These are phyloP conservation scores for Solenopsis fugax DNA, from an alignment of 1,140 invertebrate genomes.

Conservation along the genomic window DNA sequence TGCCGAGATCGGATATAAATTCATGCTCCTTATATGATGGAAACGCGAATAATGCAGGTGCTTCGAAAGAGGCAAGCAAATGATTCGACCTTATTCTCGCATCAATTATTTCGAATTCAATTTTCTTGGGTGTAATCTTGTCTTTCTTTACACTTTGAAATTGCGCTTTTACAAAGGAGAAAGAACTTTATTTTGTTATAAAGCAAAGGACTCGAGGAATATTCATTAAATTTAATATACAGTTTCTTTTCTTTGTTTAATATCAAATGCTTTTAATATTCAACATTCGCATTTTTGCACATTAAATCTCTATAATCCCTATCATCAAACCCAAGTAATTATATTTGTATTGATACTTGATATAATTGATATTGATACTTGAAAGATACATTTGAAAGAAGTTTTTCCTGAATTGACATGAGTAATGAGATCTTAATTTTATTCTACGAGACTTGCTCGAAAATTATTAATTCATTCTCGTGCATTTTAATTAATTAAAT, in stretches of 20 bases:
- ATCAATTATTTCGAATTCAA: neutral
- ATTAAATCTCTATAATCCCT: neutral
- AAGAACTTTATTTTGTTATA: constrained; percentile 3
- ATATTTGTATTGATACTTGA: neutral
- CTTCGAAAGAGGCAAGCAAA: neutral
- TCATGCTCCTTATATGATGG: constrained; percentile 24
- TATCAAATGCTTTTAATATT: constrained; percentile 4
- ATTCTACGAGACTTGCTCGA: neutral
- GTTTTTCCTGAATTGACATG: neutral
- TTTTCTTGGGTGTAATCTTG: neutral
- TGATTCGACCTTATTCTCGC: neutral
- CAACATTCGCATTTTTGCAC: neutral
- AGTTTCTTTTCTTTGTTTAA: neutral
- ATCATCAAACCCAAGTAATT: neutral
- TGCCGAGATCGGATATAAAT: constrained; percentile 10
- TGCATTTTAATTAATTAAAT: neutral
- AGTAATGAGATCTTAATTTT: neutral
- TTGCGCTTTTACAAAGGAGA: neutral
- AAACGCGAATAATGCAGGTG: neutral
- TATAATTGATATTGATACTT: neutral
- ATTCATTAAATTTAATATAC: neutral
- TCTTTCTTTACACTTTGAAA: neutral
- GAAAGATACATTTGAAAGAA: neutral
- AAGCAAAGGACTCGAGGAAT: neutral
- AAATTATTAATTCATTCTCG: neutral